Evolutionary conservation across 1,140 invertebrate genomes (phyloP).

Genomic region (Brachionus asplanchnoidis): DNA sequence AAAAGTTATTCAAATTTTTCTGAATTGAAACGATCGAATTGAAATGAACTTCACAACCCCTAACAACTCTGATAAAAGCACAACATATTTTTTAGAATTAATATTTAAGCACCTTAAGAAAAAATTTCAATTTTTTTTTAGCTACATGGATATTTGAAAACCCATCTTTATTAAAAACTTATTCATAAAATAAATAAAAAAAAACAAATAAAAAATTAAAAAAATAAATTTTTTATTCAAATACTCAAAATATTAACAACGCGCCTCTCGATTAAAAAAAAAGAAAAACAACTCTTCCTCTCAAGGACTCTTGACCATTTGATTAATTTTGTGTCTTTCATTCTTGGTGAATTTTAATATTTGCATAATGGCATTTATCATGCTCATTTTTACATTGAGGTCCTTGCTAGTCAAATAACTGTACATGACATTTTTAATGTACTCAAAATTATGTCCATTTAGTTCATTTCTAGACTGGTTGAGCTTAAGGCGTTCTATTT

Average conservation of each 20-base stretch:
- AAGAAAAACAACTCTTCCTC: not conserved
- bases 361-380: slow-evolving; percentile 31
- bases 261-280: not conserved
- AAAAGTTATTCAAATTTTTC: no score
- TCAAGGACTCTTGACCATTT: not conserved
- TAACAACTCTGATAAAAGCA: no score
- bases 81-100: no score
- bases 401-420: slow-evolving; percentile 29
- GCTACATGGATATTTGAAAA: not conserved
- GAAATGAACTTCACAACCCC: no score
- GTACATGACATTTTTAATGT: slow-evolving; percentile 38
- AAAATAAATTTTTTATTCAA: slow-evolving; percentile 16
- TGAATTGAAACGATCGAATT: no score
- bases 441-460: slow-evolving; percentile 34
- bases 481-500: slow-evolving; percentile 24
- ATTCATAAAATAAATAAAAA: not conserved
- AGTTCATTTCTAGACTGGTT: slow-evolving; percentile 2
- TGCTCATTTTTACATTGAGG: slow-evolving; percentile 21
- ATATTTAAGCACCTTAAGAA: no score
- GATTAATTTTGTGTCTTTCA: slow-evolving; percentile 27
- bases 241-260: not conserved
- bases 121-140: no score
- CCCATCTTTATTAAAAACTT: not conserved
- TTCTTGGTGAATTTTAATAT: slow-evolving; percentile 31
- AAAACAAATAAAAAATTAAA: not conserved